Conservation (phyloP, 2,888 invertebrate genomes). For the Linyphia triangularis region DNA sequence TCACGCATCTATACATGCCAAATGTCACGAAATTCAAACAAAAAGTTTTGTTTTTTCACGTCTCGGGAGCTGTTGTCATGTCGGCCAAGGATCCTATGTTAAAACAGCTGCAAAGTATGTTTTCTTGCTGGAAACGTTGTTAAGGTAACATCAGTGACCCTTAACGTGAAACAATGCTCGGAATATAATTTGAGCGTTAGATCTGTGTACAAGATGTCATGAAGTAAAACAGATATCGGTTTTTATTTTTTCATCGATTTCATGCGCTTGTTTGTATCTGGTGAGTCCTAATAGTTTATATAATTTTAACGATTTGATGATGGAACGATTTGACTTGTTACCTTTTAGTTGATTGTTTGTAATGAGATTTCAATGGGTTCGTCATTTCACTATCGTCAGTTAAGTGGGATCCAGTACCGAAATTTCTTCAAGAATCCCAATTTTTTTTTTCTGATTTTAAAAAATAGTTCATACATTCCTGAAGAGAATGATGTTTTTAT, state of each 20-base stretch:
- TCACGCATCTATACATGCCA: conserved; percentile 22
- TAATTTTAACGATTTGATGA: too few relatives aligned
- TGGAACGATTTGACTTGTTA: too few relatives aligned
- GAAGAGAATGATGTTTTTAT: too few relatives aligned
- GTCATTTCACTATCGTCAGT: too few relatives aligned
- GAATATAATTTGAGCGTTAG: not conserved
- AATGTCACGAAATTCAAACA: conserved; percentile 23
- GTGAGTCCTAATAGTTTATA: not conserved
- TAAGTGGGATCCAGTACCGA: too few relatives aligned
- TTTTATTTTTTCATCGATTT: not conserved
- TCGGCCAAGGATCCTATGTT: conserved; percentile 13
- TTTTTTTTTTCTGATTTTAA: too few relatives aligned
- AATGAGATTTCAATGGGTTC: too few relatives aligned
- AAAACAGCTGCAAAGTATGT: conserved; percentile 44
- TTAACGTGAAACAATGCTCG: not conserved
- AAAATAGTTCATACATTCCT: too few relatives aligned
- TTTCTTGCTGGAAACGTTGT: conserved; percentile 29
- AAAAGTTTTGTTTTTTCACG: conserved; percentile 17
- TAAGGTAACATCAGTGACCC: conserved; percentile 33
- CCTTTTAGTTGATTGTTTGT: too few relatives aligned
- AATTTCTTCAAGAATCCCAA: too few relatives aligned
- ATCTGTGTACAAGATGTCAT: conserved; percentile 3
- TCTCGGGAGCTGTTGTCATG: conserved; percentile 35
- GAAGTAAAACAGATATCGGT: not conserved
- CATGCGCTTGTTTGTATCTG: not conserved